Percentiles rank a stretch among this genome's conserved stretches.
Conservation (phyloP, 2,888 invertebrate species). For the Megalurothrips usitatus region DNA sequence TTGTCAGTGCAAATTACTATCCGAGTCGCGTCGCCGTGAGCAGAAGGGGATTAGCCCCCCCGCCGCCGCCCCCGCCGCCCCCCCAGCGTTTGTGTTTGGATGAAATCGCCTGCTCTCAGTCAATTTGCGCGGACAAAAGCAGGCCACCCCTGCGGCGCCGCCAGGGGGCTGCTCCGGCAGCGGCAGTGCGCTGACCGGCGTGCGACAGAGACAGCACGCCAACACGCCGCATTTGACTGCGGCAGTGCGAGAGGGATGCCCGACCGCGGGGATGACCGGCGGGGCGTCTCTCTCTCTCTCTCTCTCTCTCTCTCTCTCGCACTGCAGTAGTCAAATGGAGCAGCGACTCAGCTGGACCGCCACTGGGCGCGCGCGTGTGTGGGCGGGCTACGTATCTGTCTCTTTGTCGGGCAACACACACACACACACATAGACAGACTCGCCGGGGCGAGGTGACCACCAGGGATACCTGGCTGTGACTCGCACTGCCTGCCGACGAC, state of each 20-base stretch:
- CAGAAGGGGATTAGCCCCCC: too few species aligned
- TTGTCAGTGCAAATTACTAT: too few species aligned
- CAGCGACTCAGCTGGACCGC: background rate
- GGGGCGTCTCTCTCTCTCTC: too few species aligned
- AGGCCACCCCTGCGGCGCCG: background rate
- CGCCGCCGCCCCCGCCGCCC: too few species aligned
- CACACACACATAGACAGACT: too few species aligned
- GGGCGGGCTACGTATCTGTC: background rate
- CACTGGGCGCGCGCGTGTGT: background rate
- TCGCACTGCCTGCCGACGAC: background rate
- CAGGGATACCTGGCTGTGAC: background rate
- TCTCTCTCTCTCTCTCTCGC: too few species aligned
- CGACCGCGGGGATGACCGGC: too few species aligned
- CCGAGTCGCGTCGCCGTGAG: too few species aligned
- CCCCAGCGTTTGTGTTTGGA: background rate
- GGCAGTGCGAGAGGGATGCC: too few species aligned
- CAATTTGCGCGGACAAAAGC: background rate
- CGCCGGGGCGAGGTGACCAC: background rate
- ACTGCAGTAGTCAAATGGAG: too few species aligned
- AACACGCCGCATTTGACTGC: too few species aligned
- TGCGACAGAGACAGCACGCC: background rate
- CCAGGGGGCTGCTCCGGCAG: background rate
- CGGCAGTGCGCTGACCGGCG: too few species aligned
- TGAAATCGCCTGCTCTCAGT: background rate
- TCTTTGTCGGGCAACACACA: slow-evolving; percentile 14